Evolutionary conservation across 2,888 invertebrate species (phyloP).

Genomic region (Mythimna loreyi): DNA sequence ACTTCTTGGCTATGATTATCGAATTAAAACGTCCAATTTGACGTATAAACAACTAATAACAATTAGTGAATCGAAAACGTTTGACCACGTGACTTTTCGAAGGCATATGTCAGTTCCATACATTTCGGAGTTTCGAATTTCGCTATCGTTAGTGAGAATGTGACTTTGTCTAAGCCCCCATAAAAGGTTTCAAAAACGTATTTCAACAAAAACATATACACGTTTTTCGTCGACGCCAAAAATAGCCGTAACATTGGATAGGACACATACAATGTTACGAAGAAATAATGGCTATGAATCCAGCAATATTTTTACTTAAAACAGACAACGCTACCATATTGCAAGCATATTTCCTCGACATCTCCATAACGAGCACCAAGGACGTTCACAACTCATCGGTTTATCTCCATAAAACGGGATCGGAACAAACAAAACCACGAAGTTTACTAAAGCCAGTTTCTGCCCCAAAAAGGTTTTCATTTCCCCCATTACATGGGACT

Average conservation of each 20-base stretch:
- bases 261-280: background rate
- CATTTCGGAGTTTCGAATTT: too few species aligned
- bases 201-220: background rate
- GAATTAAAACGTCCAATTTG: too few species aligned
- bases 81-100: too few species aligned
- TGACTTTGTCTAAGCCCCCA: too few species aligned
- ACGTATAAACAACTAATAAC: too few species aligned
- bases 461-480: conserved; percentile 78
- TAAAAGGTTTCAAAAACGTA: background rate
- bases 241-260: background rate
- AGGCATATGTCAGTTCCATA: too few species aligned
- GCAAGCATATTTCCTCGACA: conserved; percentile 29
- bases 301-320: conserved; percentile 15
- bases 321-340: conserved; percentile 18
- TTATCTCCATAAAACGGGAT: conserved; percentile 60
- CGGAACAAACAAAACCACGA: conserved; percentile 59
- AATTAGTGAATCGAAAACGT: too few species aligned
- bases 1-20: too few species aligned
- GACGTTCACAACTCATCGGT: conserved; percentile 55
- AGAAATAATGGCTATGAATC: background rate
- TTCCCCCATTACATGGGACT: conserved; percentile 86
- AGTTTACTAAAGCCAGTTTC: conserved; percentile 64
- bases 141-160: too few species aligned
- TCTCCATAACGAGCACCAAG: conserved; percentile 29
- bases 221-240: background rate